These are phyloP conservation scores for Pitta sordida DNA, from an alignment of 2,113 vertebrate genomes.

Conservation along the genomic window DNA sequence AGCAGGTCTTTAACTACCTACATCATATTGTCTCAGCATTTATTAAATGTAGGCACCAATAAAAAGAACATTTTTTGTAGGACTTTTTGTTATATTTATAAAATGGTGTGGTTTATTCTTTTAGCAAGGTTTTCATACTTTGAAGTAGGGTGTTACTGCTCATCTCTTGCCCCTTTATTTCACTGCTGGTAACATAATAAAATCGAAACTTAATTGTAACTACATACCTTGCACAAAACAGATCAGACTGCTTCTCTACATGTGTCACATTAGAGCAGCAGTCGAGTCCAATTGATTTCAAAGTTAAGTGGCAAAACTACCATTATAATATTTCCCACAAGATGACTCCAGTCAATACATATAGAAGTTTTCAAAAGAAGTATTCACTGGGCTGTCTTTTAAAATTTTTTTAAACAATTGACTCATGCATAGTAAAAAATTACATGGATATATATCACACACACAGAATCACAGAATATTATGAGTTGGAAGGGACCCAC, in stretches of 20 bases:
- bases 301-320: slow-evolving; percentile 45
- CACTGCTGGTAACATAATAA: slow-evolving; percentile 50
- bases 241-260: slow-evolving; percentile 72
- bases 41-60: neutral
- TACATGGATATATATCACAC: neutral
- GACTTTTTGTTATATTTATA: neutral
- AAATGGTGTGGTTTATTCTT: neutral
- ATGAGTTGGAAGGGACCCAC: too few species aligned
- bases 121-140: neutral
- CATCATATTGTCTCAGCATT: neutral
- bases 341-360: slow-evolving; percentile 35
- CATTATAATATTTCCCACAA: slow-evolving; percentile 37
- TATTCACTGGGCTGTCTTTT: slow-evolving; percentile 1
- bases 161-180: slow-evolving; percentile 1
- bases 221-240: slow-evolving; percentile 65
- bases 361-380: slow-evolving; percentile 41
- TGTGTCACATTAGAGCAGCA: slow-evolving; percentile 64
- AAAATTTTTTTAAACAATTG: neutral
- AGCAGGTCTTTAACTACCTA: neutral
- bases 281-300: slow-evolving; percentile 68
- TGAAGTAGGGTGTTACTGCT: neutral
- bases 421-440: slow-evolving; percentile 19
- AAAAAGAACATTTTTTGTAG: neutral
- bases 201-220: slow-evolving; percentile 66
- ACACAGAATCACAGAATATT: too few species aligned